Base-by-base conservation (phyloP, 2,113 vertebrate species). In the Coreoperca whiteheadi region DNA sequence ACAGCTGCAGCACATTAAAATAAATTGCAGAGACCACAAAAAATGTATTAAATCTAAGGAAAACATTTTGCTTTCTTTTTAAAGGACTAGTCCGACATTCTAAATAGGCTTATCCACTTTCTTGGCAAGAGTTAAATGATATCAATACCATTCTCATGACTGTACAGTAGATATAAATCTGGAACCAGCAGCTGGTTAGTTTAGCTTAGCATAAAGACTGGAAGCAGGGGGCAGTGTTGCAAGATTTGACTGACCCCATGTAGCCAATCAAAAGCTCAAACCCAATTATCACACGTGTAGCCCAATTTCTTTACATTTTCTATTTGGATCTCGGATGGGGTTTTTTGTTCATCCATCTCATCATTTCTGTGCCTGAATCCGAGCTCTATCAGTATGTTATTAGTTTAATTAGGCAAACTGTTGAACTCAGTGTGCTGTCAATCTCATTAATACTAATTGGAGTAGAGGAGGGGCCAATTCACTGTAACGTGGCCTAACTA, bases 1-100 rank as follows among this genome's bases (percentile, higher is more conserved):
- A 28, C 75, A 73, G 60, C 18, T 41, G 72, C 25, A 65, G 32
- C 34, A 23, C 64, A 48, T 77, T 30, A 63, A 25, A 54, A 67
- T 16, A 41, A 59, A 72, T 8, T 68, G 23, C 51, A 46, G 28
- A 82, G 28, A 67, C 23, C 6, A 57, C 12, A 32, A 8, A 21
- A 41, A 50, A 4, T 9, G 25, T 30, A 46, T 15, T 21, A 39
- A 50, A 61, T 25, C 4, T 14, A 71, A 48, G 6, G 6, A 39
- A 46, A 81, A 56, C 18, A 67, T 34, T 46, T 53, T 5, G 11
- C 16, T 21, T 21, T 23, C 3, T 6, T 63, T 37, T 64, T 20
- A 28, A 28, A 51, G 48, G 60, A 48, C 11, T 14, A 14, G 4
- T 60, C 43, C 18, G 16, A n/a, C 41, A 54, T 64, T 64, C 23